Percentiles rank a stretch among this genome's conserved stretches.
Evolutionary conservation across 2,888 invertebrate genomes (phyloP).

Genomic region (Villa cingulata): DNA sequence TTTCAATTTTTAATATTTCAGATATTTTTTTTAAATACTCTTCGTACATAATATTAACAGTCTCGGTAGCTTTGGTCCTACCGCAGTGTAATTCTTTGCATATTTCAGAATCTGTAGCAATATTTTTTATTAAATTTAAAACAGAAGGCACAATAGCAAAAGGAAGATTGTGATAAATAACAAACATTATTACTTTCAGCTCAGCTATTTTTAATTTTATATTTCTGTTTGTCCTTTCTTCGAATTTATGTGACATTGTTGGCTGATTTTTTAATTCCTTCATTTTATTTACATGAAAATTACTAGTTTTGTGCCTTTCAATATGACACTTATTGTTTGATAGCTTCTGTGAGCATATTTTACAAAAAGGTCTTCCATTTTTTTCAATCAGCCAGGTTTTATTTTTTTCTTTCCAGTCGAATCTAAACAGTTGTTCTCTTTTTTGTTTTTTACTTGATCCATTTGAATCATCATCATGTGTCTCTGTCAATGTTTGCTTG

Average conservation of each 20-base stretch:
- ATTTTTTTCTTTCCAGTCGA: neutral
- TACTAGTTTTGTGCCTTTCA: neutral
- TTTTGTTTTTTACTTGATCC: neutral
- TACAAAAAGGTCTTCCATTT: neutral
- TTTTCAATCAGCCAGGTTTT: neutral
- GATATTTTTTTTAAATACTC: no score
- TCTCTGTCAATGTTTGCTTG: neutral
- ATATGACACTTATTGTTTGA: neutral
- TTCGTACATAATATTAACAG: no score
- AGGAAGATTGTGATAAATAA: no score
- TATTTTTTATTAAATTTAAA: no score
- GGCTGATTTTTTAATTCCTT: neutral
- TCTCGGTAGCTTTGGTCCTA: no score
- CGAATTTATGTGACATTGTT: neutral
- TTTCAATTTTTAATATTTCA: no score
- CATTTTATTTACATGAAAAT: neutral
- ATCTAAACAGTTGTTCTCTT: neutral
- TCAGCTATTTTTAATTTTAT: no score
- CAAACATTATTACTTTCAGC: no score
- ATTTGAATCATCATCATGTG: neutral
- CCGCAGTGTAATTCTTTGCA: no score
- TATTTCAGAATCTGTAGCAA: no score
- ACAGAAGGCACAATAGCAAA: no score
- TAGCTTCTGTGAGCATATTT: neutral
- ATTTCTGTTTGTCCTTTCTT: no score